A percentile compares a stretch with the other conserved stretches of the same genome.
Conservation (phyloP, 1,140 invertebrate genomes). For the Carcinoscorpius rotundicauda region DNA sequence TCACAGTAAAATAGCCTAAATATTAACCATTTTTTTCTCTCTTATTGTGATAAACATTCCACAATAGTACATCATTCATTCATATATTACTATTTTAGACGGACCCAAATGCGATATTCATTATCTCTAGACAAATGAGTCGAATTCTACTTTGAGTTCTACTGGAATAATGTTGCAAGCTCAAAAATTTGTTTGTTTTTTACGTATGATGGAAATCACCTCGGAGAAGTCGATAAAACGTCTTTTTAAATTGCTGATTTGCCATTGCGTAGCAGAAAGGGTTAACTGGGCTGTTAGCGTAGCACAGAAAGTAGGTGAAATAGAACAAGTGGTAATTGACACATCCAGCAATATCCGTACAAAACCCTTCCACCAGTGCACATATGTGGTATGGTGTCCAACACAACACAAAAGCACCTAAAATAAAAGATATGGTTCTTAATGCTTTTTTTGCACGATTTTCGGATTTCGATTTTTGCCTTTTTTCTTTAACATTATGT, state of each 20-base stretch:
- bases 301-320: slow-evolving; percentile 97
- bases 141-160: too few species aligned
- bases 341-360: slow-evolving; percentile 60
- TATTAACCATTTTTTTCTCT: too few species aligned
- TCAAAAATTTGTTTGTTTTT: slow-evolving; percentile 3
- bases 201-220: slow-evolving; percentile 84
- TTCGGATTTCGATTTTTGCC: slow-evolving; percentile 92
- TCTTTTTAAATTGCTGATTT: slow-evolving; percentile 98
- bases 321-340: slow-evolving; percentile 86
- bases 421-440: slow-evolving; percentile 93
- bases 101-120: too few species aligned
- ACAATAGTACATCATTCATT: too few species aligned
- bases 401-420: slow-evolving; percentile 54
- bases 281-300: slow-evolving; percentile 94
- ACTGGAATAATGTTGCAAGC: too few species aligned
- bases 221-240: slow-evolving; percentile 83
- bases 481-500: slow-evolving; percentile 38
- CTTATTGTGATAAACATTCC: too few species aligned
- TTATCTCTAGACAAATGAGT: too few species aligned
- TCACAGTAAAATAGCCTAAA: too few species aligned
- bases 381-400: slow-evolving; percentile 47
- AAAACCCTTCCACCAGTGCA: slow-evolving; percentile 90
- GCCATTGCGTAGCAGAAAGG: slow-evolving; percentile 96
- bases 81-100: too few species aligned
- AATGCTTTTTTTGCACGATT: slow-evolving; percentile 95